Evolutionary conservation across 2,888 invertebrate genomes (phyloP).

Genomic region (Acanthosepion pharaonis): DNA sequence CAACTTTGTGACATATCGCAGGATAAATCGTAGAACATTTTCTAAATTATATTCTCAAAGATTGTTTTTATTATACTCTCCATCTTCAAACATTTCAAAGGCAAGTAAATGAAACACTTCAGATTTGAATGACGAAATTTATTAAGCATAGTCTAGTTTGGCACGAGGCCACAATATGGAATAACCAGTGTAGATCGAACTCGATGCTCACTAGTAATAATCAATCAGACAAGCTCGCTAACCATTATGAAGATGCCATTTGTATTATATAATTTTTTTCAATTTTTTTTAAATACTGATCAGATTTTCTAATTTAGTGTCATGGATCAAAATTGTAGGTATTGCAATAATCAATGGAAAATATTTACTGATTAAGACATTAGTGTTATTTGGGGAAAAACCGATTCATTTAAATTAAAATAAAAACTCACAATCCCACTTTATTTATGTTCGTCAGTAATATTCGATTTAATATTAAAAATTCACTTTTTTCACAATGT

Average conservation of each 20-base stretch:
- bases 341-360: neutral
- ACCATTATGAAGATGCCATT: no score
- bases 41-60: neutral
- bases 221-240: no score
- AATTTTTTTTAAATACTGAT: neutral
- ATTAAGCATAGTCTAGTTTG: no score
- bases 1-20: no score
- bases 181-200: no score
- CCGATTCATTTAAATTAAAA: neutral
- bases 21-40: neutral
- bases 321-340: neutral
- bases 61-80: neutral
- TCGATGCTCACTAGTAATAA: no score
- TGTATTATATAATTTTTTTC: neutral
- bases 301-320: neutral
- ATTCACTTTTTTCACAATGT: no score
- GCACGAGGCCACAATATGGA: no score
- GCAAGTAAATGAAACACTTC: neutral
- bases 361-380: neutral
- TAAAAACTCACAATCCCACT: no score
- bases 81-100: neutral
- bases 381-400: no score
- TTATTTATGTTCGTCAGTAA: no score
- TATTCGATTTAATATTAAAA: no score
- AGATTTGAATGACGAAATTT: neutral